phyloP scores from a whole-genome alignment of 2,797 vertebrate genomes.

The Neostethus bicornis region DNA sequence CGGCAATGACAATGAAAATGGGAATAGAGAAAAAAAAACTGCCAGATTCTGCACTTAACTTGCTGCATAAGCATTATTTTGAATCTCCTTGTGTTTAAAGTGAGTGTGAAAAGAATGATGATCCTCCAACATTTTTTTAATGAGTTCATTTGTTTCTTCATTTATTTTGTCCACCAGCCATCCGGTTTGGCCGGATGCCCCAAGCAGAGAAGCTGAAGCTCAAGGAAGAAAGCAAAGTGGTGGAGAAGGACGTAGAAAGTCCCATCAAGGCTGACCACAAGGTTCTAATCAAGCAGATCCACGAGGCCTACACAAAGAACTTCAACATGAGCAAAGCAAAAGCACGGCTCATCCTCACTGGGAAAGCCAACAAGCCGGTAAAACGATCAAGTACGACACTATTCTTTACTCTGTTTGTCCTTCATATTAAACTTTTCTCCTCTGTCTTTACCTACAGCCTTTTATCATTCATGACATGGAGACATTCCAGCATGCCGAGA shows the following conservation, averaged over 20 bases:
- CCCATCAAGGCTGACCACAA: constrained; percentile 84
- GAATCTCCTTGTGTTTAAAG: background rate
- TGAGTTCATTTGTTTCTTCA: background rate
- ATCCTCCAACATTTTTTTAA: background rate
- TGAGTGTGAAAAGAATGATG: background rate
- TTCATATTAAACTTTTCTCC: background rate
- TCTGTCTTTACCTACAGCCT: constrained; percentile 75
- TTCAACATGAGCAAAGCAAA: constrained; percentile 97
- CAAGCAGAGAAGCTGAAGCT: constrained; percentile 93
- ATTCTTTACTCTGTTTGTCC: background rate
- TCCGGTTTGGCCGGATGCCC: constrained; percentile 95
- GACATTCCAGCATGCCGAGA: constrained; percentile 91
- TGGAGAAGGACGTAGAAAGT: constrained; percentile 79
- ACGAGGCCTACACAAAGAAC: constrained; percentile 93
- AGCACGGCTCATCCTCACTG: constrained; percentile 90
- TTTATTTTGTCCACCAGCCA: constrained; percentile 77
- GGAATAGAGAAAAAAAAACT: constrained; percentile 20
- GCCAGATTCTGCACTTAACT: constrained; percentile 25
- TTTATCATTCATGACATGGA: constrained; percentile 97
- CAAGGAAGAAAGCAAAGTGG: constrained; percentile 87
- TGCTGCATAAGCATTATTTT: background rate
- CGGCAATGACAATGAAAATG: constrained; percentile 23
- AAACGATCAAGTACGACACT: background rate
- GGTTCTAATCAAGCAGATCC: constrained; percentile 87
- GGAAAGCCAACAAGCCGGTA: constrained; percentile 89